These are phyloP conservation scores for Zygothrica quintamaculata DNA, from an alignment of 2,888 invertebrate genomes.

Conservation along the genomic window DNA sequence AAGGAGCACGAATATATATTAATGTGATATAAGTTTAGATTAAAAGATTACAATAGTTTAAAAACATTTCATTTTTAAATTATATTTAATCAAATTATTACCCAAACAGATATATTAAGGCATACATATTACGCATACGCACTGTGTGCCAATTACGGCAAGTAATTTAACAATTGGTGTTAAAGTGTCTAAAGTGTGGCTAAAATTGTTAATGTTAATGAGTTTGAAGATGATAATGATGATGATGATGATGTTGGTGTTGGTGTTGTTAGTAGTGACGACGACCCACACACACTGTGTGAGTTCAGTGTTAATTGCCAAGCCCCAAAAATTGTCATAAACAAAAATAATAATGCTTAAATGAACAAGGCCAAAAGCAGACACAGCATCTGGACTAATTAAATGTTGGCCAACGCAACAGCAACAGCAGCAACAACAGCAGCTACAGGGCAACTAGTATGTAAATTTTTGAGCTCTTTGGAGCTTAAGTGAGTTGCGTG, in stretches of 20 bases:
- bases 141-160: conserved; percentile 40
- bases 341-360: conserved; percentile 21
- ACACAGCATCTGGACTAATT: conserved; percentile 62
- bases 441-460: conserved; percentile 43
- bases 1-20: no score
- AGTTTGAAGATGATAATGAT: conserved; percentile 17
- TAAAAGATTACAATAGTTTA: no score
- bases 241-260: conserved; percentile 37
- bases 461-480: conserved; percentile 44
- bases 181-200: conserved; percentile 20
- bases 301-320: conserved; percentile 76
- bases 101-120: not conserved
- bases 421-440: conserved; percentile 30
- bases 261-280: conserved; percentile 32
- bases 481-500: conserved; percentile 23
- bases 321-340: conserved; percentile 57
- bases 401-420: conserved; percentile 71
- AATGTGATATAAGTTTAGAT: no score
- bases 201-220: conserved; percentile 23
- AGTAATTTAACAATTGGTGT: conserved; percentile 30
- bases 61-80: no score
- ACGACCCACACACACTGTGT: conserved; percentile 63
- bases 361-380: conserved; percentile 62
- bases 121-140: conserved; percentile 60
- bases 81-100: no score